These are phyloP conservation scores for Thaumetopoea pityocampa DNA, from an alignment of 1,140 invertebrate genomes.

Conservation along the genomic window DNA sequence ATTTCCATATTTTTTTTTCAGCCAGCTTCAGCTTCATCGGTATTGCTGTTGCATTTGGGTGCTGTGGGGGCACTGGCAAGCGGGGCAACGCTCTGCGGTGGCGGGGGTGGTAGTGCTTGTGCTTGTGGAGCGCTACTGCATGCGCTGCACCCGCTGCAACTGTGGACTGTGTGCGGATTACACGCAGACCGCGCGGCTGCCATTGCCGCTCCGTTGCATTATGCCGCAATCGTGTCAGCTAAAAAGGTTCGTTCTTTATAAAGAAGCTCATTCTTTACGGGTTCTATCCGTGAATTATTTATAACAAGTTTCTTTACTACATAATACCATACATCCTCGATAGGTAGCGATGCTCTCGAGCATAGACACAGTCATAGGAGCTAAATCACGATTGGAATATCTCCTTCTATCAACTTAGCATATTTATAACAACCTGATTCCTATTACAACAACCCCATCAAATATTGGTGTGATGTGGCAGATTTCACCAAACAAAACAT, in stretches of 20 bases:
- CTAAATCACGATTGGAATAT: too few relatives aligned
- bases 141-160: constrained; percentile 82
- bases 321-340: too few relatives aligned
- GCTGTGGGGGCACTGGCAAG: constrained; percentile 81
- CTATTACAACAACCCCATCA: too few relatives aligned
- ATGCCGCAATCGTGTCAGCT: constrained; percentile 82
- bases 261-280: too few relatives aligned
- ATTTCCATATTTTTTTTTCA: constrained; percentile 67
- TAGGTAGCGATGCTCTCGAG: too few relatives aligned
- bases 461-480: too few relatives aligned
- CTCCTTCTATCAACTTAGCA: too few relatives aligned
- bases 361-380: too few relatives aligned
- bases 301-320: too few relatives aligned
- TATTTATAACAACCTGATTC: too few relatives aligned
- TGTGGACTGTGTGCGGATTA: constrained; percentile 88
- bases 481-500: too few relatives aligned
- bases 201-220: constrained; percentile 86
- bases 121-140: constrained; percentile 80
- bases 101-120: constrained; percentile 69
- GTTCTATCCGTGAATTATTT: too few relatives aligned
- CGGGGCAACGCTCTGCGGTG: constrained; percentile 71
- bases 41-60: constrained; percentile 83
- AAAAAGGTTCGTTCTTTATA: constrained; percentile 74
- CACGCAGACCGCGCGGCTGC: constrained; percentile 88
- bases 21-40: constrained; percentile 80